A percentile compares a stretch with the other conserved stretches of the same genome.
Evolutionary conservation across 2,113 vertebrate genomes (phyloP).

Genomic region (Coptodon bakossiorum): DNA sequence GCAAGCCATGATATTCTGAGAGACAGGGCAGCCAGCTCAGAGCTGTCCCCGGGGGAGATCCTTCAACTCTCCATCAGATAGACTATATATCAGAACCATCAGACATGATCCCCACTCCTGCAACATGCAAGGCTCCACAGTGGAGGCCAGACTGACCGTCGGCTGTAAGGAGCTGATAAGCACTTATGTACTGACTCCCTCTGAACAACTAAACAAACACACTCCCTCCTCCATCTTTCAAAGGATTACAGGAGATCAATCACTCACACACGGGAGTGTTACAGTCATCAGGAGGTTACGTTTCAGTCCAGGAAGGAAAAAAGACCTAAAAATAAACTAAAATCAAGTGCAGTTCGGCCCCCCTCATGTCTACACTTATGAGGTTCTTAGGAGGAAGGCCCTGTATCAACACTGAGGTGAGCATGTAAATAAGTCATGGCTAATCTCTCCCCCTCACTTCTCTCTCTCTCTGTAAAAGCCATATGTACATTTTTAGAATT

Average conservation of each 20-base stretch:
- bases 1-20: slow-evolving; percentile 57
- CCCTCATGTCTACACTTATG: background rate
- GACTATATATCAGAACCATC: slow-evolving; percentile 36
- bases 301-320: background rate
- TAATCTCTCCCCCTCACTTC: slow-evolving; percentile 7
- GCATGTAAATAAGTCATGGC: slow-evolving; percentile 63
- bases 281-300: background rate
- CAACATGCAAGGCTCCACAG: background rate
- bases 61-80: slow-evolving; percentile 27
- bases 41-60: slow-evolving; percentile 26
- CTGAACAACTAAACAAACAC: background rate
- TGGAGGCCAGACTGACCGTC: slow-evolving; percentile 4
- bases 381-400: slow-evolving; percentile 12
- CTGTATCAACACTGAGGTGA: slow-evolving; percentile 50
- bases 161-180: slow-evolving; percentile 26
- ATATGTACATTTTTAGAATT: slow-evolving; percentile 59
- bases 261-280: background rate
- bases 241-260: background rate
- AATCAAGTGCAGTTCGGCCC: background rate
- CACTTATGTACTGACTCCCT: slow-evolving; percentile 2
- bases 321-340: background rate
- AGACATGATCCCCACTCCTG: background rate
- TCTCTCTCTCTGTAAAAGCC: slow-evolving; percentile 37
- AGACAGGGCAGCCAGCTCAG: slow-evolving; percentile 38
- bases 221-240: background rate